Base-by-base conservation (phyloP, 2,797 vertebrate species). In the Petrocephalus schoutedeni region DNA sequence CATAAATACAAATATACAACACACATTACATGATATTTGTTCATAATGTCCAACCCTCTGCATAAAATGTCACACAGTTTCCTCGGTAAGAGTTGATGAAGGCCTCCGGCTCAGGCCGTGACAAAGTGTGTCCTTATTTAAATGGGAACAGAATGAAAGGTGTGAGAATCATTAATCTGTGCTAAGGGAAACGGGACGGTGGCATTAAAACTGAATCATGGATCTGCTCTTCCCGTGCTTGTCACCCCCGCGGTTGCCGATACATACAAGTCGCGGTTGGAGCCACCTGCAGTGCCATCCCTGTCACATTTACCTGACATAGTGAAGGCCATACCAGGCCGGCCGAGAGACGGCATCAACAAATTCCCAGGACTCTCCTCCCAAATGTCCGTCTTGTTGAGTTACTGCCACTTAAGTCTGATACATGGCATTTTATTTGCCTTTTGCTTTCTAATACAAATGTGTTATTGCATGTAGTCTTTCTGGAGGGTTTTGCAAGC, bases 381-480 rank as follows among this genome's bases (percentile, higher is more conserved):
- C 16, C 87, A 91, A 92, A 91, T 91, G 91, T 91, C 90, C 90
- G 71, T 67, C 86, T 51, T 87, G 88, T 84, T 86, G 89, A 59
- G 82, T 61, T 71, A 88, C 80, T 64, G 87, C 57, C 89, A 88
- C 89, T 89, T 92, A 89, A 87, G 64, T 88, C 86, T 91, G 90
- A 89, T 89, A 91, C 90, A 90, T 88, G 88, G 85, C 89, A 71
- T 88, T 89, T 89, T 91, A 90, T 89, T 90, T 85, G 23, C 58
- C 8, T 36, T 45, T 36, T 61, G 19, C 59, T 87, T 77, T 80
- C 90, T 89, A 67, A 89, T 85, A 71, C 89, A 90, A 89, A 90
- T 90, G 89, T 90, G 77, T 85, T 83, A 74, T 88, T 91, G 85
- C 86, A 57, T 88, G 88, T 87, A 82, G 89, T 80, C 77, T 87